Percentiles rank a stretch among this genome's conserved stretches.
These are phyloP conservation scores for Siniperca chuatsi DNA, from an alignment of 2,113 vertebrate genomes.

Conservation along the genomic window DNA sequence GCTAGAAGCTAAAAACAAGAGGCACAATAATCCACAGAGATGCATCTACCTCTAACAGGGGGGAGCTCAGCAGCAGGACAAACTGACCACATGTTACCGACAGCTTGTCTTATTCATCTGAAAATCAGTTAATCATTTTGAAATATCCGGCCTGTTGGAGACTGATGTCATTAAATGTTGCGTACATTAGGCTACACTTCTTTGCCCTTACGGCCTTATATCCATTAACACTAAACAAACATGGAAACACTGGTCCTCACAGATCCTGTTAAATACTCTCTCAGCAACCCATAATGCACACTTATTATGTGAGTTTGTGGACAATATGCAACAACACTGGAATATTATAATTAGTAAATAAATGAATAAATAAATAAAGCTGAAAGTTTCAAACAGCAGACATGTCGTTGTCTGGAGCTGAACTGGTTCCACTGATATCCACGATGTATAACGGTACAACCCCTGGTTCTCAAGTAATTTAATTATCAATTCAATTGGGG, in stretches of 20 bases:
- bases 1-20: background rate
- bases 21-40: background rate
- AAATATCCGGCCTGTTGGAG: background rate
- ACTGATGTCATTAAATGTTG: background rate
- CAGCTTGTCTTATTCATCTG: constrained; percentile 1
- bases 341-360: background rate
- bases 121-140: background rate
- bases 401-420: no score
- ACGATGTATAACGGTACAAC: no score
- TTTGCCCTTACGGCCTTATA: background rate
- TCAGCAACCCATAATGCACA: background rate
- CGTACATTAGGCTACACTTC: background rate
- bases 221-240: background rate
- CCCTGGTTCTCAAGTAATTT: no score
- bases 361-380: no score
- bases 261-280: background rate
- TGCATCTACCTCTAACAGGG: background rate
- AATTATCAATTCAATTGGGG: no score
- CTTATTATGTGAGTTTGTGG: no score
- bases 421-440: no score
- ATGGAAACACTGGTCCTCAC: background rate
- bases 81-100: constrained; percentile 15
- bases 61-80: background rate
- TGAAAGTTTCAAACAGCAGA: no score
- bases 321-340: background rate